Evolutionary conservation across 2,888 invertebrate species (phyloP), one percentile per base, ranked within the genome.

Genomic region (Sarcophaga rosellei): DNA sequence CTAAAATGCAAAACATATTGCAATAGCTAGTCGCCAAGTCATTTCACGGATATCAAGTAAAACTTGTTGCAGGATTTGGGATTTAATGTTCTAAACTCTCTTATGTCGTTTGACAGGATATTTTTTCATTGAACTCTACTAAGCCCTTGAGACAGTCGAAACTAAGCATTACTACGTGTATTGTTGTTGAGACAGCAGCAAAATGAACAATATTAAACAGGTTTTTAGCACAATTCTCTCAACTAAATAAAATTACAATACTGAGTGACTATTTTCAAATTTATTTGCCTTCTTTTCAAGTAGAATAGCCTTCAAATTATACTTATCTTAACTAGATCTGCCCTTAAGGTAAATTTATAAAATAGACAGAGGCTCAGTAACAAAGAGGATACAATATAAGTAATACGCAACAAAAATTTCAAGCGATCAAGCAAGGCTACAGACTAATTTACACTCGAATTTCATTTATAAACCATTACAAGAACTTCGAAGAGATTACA

Each of bases 81-180:
- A 53, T 21, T 59, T 62, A 66, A 57, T 63, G 68, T 69, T 44
- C 1, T 23, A 75, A 70, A n/a, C n/a, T 57, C 57, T 82, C 23
- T 76, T 65, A 35, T 70, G 25, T 20, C 69, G 65, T 74, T 86
- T 86, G 86, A 84, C 86, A 84, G 76, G 84, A 81, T 75, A 75
- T 70, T 86, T 84, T 44, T 35, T 68, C 68, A 25, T 62, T 47
- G 53, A 74, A 3, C 57, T 47, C 12, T 57, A 57, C 35, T 72
- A 84, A 84, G 70, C 86, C 86, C 86, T 86, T 78, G 86, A 78
- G 84, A 83, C 20, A 35, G 44, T 3, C 10, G 20, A 20, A 74
- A 20, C 35, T 8, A 73, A 12, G 17, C 78, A 84, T 84, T 78
- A 25, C 15, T 53, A 11, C 53, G 4, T 57, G 57, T 57, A 57